phyloP scores from a whole-genome alignment of 2,113 vertebrate genomes.

The Tenrec ecaudatus region DNA sequence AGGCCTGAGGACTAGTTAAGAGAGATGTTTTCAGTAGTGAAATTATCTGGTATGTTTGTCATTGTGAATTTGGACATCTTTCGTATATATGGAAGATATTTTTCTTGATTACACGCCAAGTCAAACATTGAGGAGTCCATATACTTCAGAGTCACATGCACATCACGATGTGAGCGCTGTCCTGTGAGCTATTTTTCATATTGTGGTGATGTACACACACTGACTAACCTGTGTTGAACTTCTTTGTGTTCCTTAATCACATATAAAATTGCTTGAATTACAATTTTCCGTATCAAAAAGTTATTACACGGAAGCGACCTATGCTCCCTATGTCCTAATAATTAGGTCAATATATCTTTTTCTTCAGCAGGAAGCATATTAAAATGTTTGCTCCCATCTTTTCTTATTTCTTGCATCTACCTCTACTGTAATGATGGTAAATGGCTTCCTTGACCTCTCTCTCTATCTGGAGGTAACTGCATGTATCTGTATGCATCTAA shows the following conservation, averaged over 20 bases:
- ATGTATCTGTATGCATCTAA: neutral
- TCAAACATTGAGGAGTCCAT: neutral
- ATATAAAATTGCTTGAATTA: slow-evolving; percentile 32
- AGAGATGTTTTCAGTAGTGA: neutral
- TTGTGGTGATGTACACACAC: neutral
- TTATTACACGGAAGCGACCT: neutral
- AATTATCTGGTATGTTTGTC: neutral
- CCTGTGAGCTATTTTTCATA: neutral
- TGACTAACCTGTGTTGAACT: neutral
- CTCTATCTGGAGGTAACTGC: neutral
- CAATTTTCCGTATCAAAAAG: slow-evolving; percentile 27
- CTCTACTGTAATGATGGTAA: slow-evolving; percentile 3
- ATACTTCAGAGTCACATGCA: neutral
- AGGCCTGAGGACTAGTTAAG: neutral
- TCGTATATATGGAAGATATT: neutral
- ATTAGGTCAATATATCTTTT: neutral
- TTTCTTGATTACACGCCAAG: neutral
- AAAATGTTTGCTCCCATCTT: slow-evolving; percentile 13
- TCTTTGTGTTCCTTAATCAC: neutral
- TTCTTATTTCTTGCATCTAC: neutral
- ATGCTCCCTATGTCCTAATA: neutral
- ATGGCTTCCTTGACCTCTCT: neutral
- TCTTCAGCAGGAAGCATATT: slow-evolving; percentile 13
- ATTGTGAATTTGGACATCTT: neutral
- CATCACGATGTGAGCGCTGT: neutral